These are phyloP conservation scores for Zaprionus tsacasi DNA, from an alignment of 1,140 invertebrate species.

Conservation along the genomic window DNA sequence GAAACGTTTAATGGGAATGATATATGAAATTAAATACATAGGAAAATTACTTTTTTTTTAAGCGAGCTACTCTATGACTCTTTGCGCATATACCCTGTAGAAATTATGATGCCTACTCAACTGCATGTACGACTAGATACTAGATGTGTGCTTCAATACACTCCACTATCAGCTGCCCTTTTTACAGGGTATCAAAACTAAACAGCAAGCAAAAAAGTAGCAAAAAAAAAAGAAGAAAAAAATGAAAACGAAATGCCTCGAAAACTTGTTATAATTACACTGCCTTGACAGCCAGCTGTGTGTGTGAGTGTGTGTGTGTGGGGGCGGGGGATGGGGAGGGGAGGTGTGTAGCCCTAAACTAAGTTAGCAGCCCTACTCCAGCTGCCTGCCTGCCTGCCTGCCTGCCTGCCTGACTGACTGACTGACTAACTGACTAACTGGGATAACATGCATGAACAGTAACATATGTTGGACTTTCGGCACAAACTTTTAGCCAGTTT, in stretches of 20 bases:
- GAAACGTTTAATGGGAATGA: too few species aligned
- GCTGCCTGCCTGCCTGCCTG: too few species aligned
- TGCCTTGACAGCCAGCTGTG: slow-evolving; percentile 26
- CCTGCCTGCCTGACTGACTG: slow-evolving; percentile 34
- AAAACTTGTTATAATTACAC: slow-evolving; percentile 82
- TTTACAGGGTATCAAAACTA: slow-evolving; percentile 7
- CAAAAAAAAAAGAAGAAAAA: slow-evolving; percentile 40
- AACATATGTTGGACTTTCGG: slow-evolving; percentile 79
- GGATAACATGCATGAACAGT: slow-evolving; percentile 67
- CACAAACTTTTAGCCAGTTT: slow-evolving; percentile 65
- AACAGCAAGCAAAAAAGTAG: slow-evolving; percentile 22
- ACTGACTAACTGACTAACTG: slow-evolving; percentile 39
- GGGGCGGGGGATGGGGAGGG: neutral
- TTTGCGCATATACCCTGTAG: neutral
- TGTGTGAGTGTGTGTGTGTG: slow-evolving; percentile 6
- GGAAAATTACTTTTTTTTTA: too few species aligned
- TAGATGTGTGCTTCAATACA: too few species aligned
- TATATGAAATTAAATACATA: too few species aligned
- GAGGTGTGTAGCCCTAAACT: slow-evolving; percentile 25
- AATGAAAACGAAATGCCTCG: slow-evolving; percentile 64
- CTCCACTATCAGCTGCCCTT: neutral
- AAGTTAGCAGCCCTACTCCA: slow-evolving; percentile 29
- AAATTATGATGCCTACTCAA: too few species aligned
- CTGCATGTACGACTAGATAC: too few species aligned
- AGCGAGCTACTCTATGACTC: neutral